Conservation (phyloP, 2,888 invertebrate species). For the Apamea anceps region DNA sequence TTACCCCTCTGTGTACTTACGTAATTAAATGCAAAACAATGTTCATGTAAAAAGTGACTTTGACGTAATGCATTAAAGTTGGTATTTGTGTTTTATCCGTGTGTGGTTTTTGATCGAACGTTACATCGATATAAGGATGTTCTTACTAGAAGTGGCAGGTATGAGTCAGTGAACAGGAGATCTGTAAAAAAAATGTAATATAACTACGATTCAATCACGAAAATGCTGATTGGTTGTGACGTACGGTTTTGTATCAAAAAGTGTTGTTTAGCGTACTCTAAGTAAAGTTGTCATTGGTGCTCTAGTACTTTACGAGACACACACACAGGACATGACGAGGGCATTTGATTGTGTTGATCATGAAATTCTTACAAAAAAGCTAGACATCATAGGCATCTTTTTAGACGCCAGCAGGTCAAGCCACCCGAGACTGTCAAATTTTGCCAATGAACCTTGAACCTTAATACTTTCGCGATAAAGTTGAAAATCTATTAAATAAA, state of each 20-base stretch:
- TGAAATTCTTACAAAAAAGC: too few relatives aligned
- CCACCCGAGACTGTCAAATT: too few relatives aligned
- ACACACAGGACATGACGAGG: too few relatives aligned
- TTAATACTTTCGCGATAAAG: too few relatives aligned
- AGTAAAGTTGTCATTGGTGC: neutral
- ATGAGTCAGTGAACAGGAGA: neutral
- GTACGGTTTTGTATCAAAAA: neutral
- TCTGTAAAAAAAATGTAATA: neutral
- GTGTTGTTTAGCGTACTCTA: neutral
- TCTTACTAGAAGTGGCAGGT: conserved; percentile 13
- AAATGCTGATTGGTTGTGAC: neutral
- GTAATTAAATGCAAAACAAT: conserved; percentile 42
- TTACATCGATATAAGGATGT: neutral
- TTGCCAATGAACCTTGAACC: too few relatives aligned
- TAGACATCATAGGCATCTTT: too few relatives aligned
- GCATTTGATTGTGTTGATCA: too few relatives aligned
- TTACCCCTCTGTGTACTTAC: conserved; percentile 53
- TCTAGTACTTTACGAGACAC: neutral
- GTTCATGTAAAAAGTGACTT: conserved; percentile 49
- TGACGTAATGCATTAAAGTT: conserved; percentile 52
- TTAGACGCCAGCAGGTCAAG: too few relatives aligned
- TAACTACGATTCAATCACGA: neutral
- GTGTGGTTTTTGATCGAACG: conserved; percentile 34
- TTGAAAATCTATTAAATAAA: too few relatives aligned
- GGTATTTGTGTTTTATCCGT: conserved; percentile 24